These are phyloP conservation scores for Steromphala cineraria DNA, from an alignment of 2,888 invertebrate genomes.

Conservation along the genomic window DNA sequence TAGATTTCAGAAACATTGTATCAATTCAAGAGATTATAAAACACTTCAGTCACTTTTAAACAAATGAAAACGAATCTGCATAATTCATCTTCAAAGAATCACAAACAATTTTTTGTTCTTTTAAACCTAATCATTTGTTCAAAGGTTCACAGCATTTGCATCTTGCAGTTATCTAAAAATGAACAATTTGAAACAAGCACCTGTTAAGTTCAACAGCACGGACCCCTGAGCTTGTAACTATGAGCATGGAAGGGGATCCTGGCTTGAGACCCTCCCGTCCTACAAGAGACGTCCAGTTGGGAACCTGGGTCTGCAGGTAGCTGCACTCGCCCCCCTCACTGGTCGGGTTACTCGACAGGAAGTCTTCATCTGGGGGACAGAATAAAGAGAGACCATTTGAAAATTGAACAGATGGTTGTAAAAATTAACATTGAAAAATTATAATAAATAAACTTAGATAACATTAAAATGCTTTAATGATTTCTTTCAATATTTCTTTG, in stretches of 20 bases:
- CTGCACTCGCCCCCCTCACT: not conserved
- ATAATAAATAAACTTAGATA: too few species aligned
- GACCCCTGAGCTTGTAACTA: slow-evolving; percentile 65
- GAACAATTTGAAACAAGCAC: slow-evolving; percentile 33
- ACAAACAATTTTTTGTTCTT: too few species aligned
- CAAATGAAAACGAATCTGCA: too few species aligned
- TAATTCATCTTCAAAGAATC: too few species aligned
- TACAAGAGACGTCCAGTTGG: slow-evolving; percentile 62
- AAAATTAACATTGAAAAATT: not conserved
- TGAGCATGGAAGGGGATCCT: slow-evolving; percentile 60
- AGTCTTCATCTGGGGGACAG: slow-evolving; percentile 40
- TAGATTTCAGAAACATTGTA: too few species aligned
- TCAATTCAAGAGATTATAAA: too few species aligned
- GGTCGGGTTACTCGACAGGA: slow-evolving; percentile 32
- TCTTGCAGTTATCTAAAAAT: too few species aligned
- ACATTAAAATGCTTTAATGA: too few species aligned
- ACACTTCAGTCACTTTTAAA: too few species aligned
- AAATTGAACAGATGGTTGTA: not conserved
- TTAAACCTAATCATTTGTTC: too few species aligned
- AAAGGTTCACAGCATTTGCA: too few species aligned
- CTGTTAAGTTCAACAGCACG: slow-evolving; percentile 67
- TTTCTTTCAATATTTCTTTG: too few species aligned
- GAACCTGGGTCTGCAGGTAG: slow-evolving; percentile 55
- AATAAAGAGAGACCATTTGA: not conserved
- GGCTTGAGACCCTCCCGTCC: slow-evolving; percentile 40